Percentiles rank a stretch among this genome's conserved stretches.
Conservation (phyloP, 2,888 invertebrate species). For the Temnothorax ravouxi region DNA sequence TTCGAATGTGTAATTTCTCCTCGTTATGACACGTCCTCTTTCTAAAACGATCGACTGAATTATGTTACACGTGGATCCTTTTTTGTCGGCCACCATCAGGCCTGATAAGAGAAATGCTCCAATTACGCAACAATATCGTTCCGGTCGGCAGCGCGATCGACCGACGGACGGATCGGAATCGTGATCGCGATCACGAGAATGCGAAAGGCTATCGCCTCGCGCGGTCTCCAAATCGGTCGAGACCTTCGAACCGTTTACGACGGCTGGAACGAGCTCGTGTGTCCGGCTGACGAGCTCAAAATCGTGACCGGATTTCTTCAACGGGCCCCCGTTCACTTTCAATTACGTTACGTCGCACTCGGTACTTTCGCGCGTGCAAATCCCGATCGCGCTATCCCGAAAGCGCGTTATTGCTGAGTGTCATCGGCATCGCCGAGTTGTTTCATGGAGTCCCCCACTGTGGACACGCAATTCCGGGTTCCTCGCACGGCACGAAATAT, state of each 20-base stretch:
- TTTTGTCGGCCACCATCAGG: constrained; percentile 6
- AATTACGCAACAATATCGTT: constrained; percentile 30
- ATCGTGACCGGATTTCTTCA: constrained; percentile 51
- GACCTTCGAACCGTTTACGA: constrained; percentile 63
- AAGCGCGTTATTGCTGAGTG: constrained; percentile 56
- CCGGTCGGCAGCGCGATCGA: constrained; percentile 15
- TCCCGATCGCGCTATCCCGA: constrained; percentile 4
- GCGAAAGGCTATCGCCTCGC: constrained; percentile 37
- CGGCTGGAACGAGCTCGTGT: constrained; percentile 31
- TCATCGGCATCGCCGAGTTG: constrained; percentile 31
- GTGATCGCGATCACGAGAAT: constrained; percentile 47
- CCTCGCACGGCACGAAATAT: constrained; percentile 12
- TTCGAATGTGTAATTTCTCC: constrained; percentile 8
- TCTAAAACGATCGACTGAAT: constrained; percentile 16
- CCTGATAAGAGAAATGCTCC: constrained; percentile 32
- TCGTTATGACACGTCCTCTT: constrained; percentile 29
- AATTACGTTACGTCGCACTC: constrained; percentile 28
- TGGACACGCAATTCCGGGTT: constrained; percentile 14
- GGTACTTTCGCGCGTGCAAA: constrained; percentile 40
- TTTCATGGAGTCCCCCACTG: not conserved
- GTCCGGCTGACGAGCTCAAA: constrained; percentile 22
- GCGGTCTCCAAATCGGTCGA: constrained; percentile 65
- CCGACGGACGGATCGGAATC: constrained; percentile 4
- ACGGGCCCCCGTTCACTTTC: constrained; percentile 29
- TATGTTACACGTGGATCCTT: constrained; percentile 12